Evolutionary conservation across 2,888 invertebrate genomes (phyloP), one percentile per base, ranked within the genome.

Genomic region (Coremacera marginata): DNA sequence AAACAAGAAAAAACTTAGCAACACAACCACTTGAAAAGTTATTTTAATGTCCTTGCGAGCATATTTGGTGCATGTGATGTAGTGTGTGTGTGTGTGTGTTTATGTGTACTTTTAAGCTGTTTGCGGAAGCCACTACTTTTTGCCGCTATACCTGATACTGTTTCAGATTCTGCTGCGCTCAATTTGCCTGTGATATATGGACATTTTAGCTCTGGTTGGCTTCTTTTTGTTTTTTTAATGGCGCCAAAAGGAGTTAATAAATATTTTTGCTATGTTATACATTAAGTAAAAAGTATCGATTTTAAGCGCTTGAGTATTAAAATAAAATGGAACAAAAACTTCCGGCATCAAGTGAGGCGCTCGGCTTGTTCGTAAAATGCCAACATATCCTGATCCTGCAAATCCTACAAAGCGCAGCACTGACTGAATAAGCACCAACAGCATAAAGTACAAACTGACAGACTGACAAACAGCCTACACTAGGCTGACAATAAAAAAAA

Each of bases 321-420:
- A 68, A 68, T 68, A 51, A 68, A 68, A 68, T 51, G 68, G 68
- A 34, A 72, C 25, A 49, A 70, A 70, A 44, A 55, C 31, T 73
- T 62, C 51, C 62, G 27, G 31, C 16, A 44, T 72, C 34, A 22
- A 34, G 49, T 37, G 19, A 44, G 14, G 52, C 25, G 31, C 19
- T 82, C 83, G 83, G 84, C 83, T 83, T 85, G 84, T 85, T 85
- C 85, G 84, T 85, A 85, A 85, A 85, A 85, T 85, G 84, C 83
- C 84, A 84, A 85, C 85, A 85, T 81, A 85, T 85, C 85, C 85
- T 85, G 84, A 82, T 83, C 85, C 60, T 57, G 62, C 65, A 72
- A 77, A 77, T 60, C 14, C 62, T 63, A 31, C 19, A 73, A 77
- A 73, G 49, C 55, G 31, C 62, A n/a, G 31, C 22, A 37, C 55